A percentile compares a stretch with the other conserved stretches of the same genome.
These are phyloP conservation scores for Tyria jacobaeae DNA, from an alignment of 2,888 invertebrate species.

Conservation along the genomic window DNA sequence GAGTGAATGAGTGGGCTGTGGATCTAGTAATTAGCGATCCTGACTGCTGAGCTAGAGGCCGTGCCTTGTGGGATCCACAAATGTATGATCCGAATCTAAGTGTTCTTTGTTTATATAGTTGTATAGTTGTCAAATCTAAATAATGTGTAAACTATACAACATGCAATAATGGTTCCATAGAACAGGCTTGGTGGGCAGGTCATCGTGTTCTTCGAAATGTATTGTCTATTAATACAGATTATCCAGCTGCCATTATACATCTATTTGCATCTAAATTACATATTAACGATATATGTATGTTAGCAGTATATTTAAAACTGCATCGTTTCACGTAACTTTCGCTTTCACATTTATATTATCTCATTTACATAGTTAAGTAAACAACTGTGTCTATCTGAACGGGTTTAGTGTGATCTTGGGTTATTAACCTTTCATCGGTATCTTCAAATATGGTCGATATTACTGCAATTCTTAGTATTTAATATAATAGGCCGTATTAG, in stretches of 20 bases:
- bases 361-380: constrained; percentile 63
- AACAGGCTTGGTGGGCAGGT: no score
- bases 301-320: constrained; percentile 19
- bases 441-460: background rate
- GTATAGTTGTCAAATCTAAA: no score
- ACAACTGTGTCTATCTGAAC: constrained; percentile 35
- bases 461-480: background rate
- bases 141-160: no score
- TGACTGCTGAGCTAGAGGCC: no score
- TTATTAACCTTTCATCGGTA: constrained; percentile 6
- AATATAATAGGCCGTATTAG: background rate
- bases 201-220: background rate
- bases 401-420: constrained; percentile 38
- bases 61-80: no score
- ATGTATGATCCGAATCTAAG: no score
- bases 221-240: constrained; percentile 1
- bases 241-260: background rate
- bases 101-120: no score
- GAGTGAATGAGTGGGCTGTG: no score
- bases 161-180: no score
- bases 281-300: constrained; percentile 22
- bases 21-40: no score
- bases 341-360: constrained; percentile 59
- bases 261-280: constrained; percentile 18
- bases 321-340: constrained; percentile 50